These are phyloP conservation scores for Conopomorpha cramerella DNA, from an alignment of 1,140 invertebrate species.

Conservation along the genomic window DNA sequence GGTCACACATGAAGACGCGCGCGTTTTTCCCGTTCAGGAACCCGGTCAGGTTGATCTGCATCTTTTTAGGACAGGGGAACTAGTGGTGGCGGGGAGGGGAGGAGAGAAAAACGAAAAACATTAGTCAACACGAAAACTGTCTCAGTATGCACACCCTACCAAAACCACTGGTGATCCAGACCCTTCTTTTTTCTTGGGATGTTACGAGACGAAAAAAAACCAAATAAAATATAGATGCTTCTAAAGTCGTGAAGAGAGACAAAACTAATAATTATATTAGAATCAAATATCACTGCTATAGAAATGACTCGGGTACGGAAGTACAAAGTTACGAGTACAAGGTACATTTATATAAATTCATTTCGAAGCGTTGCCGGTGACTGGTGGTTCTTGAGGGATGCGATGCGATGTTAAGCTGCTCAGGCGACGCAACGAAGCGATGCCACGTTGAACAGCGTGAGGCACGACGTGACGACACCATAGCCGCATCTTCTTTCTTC, in stretches of 20 bases:
- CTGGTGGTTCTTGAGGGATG: too few species aligned
- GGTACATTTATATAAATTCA: too few species aligned
- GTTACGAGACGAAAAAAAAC: conserved; percentile 3
- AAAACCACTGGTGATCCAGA: conserved; percentile 6
- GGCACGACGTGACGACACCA: background rate
- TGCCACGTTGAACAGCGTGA: conserved; percentile 1
- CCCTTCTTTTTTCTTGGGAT: conserved; percentile 6
- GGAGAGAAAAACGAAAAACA: conserved; percentile 43
- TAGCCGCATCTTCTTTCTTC: conserved; percentile 37
- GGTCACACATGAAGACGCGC: conserved; percentile 93
- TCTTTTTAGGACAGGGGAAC: conserved; percentile 96
- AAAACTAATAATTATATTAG: too few species aligned
- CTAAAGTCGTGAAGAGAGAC: conserved; percentile 27
- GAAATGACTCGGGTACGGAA: conserved; percentile 52
- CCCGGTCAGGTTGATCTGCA: conserved; percentile 99
- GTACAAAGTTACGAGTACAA: conserved; percentile 16
- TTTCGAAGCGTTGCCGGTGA: too few species aligned
- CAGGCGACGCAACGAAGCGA: conserved; percentile 5
- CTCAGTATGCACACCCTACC: conserved; percentile 2
- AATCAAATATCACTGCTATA: too few species aligned
- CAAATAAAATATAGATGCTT: conserved; percentile 12
- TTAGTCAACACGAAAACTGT: conserved; percentile 13
- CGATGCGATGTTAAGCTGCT: too few species aligned
- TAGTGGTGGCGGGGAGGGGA: conserved; percentile 48
- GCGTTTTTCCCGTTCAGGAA: conserved; percentile 99